Conservation (phyloP, 2,888 invertebrate species). For the Acleris emargana region DNA sequence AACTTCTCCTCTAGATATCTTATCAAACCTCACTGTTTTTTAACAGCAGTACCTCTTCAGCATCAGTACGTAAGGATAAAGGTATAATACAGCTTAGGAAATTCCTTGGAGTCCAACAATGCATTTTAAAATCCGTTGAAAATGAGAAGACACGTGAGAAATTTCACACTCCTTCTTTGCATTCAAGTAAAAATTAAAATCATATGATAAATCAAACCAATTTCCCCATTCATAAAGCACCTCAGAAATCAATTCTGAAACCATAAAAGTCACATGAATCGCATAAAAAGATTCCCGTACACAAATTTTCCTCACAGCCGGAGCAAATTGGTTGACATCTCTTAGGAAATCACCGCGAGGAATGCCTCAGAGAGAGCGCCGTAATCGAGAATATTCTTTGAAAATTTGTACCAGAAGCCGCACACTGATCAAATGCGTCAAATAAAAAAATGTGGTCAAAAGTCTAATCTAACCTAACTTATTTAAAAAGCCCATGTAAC, state of each 20-base stretch:
- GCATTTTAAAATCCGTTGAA: no score
- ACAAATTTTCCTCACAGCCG: background rate
- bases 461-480: no score
- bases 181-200: background rate
- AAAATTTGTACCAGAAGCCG: background rate
- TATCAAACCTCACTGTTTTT: no score
- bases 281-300: background rate
- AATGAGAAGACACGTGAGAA: no score
- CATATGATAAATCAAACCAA: background rate
- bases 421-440: background rate
- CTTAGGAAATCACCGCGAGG: slow-evolving; percentile 1
- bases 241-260: background rate
- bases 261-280: background rate
- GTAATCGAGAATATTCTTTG: background rate
- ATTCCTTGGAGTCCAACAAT: no score
- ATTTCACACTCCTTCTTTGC: no score
- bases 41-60: no score
- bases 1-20: no score
- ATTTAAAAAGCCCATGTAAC: no score
- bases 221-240: background rate
- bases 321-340: background rate
- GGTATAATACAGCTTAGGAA: no score
- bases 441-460: no score
- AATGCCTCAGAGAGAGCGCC: background rate
- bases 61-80: no score